Evolutionary conservation across 2,113 vertebrate genomes (phyloP).

Genomic region (mouse (Mus musculus)): GRCm39 chrX:155941001-155941500

Average conservation of each 20-base stretch:
- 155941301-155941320: conserved; percentile 36
- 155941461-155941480: not conserved
- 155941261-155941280: conserved; percentile 51
- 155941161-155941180: not conserved
- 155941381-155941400: conserved; percentile 25
- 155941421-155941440: not conserved
- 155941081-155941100: not conserved
- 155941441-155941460: not conserved
- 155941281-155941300: conserved; percentile 13
- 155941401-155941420: conserved; percentile 3
- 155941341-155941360: not conserved
- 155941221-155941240: conserved; percentile 8
- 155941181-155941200: not conserved
- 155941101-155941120: not conserved
- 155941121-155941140: not conserved
- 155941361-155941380: conserved; percentile 31
- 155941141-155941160: not conserved
- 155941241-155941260: not conserved
- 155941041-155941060: not conserved
- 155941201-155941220: conserved; percentile 45
- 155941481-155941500: not conserved
- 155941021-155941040: not conserved
- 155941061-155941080: not conserved
- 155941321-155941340: not conserved
- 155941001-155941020: not conserved